Conservation (phyloP, 2,113 vertebrate genomes). For the Alosa alosa region DNA sequence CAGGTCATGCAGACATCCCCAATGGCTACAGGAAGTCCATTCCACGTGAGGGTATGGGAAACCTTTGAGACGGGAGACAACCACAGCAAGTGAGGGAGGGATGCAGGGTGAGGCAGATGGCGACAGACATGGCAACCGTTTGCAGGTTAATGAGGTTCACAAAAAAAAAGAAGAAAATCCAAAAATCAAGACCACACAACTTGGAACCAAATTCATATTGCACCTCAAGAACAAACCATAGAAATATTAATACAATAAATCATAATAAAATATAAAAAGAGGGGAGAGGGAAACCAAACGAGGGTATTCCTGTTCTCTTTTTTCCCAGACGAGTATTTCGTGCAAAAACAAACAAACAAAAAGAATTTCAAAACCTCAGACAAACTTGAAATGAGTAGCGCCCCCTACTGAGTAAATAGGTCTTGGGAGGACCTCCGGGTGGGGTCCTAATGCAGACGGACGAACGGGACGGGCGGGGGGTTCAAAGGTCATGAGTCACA, state of each 20-base stretch:
- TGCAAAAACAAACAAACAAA: slow-evolving; percentile 74
- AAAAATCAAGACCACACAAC: slow-evolving; percentile 67
- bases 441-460: background rate
- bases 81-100: slow-evolving; percentile 66
- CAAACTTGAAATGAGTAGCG: background rate
- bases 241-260: slow-evolving; percentile 42
- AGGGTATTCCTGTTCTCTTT: slow-evolving; percentile 49
- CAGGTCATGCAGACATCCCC: slow-evolving; percentile 81
- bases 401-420: background rate
- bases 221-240: slow-evolving; percentile 68
- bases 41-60: slow-evolving; percentile 76
- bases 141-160: slow-evolving; percentile 27
- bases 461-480: background rate
- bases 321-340: slow-evolving; percentile 71
- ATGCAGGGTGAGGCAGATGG: slow-evolving; percentile 61
- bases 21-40: slow-evolving; percentile 73
- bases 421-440: background rate
- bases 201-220: slow-evolving; percentile 74
- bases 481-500: slow-evolving; percentile 17
- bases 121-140: slow-evolving; percentile 67
- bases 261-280: slow-evolving; percentile 51
- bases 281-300: slow-evolving; percentile 60
- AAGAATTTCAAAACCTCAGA: slow-evolving; percentile 46
- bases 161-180: slow-evolving; percentile 10
- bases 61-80: slow-evolving; percentile 46